These are phyloP conservation scores for Calycopis cecrops DNA, from an alignment of 1,140 invertebrate species.

Conservation along the genomic window DNA sequence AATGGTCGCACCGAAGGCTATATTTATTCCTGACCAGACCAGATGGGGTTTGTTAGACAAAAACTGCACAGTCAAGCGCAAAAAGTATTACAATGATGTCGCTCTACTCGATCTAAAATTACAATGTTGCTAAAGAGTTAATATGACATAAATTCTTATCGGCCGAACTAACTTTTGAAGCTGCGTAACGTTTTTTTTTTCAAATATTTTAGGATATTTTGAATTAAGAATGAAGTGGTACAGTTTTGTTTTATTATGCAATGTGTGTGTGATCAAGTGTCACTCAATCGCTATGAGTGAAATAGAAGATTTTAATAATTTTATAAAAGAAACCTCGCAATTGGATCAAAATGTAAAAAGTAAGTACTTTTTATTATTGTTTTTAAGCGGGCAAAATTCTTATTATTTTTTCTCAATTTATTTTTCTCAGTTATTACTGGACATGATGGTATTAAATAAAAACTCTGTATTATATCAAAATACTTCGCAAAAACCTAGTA, in stretches of 20 bases:
- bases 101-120: conserved; percentile 14
- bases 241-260: conserved; percentile 37
- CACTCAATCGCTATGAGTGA: conserved; percentile 49
- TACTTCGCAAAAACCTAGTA: too few relatives aligned
- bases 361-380: conserved; percentile 29
- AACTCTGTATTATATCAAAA: too few relatives aligned
- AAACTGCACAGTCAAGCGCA: conserved; percentile 39
- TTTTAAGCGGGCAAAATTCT: too few relatives aligned
- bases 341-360: conserved; percentile 61
- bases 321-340: conserved; percentile 51
- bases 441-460: too few relatives aligned
- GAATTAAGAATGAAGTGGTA: conserved; percentile 42
- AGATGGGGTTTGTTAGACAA: conserved; percentile 63
- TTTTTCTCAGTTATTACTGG: too few relatives aligned
- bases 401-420: too few relatives aligned
- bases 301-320: conserved; percentile 61
- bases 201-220: conserved; percentile 5
- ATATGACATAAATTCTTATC: conserved; percentile 42
- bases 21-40: conserved; percentile 62
- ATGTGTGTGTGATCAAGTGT: conserved; percentile 48
- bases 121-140: conserved; percentile 34
- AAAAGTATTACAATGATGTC: conserved; percentile 24
- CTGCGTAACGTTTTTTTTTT: conserved; percentile 7
- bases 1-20: conserved; percentile 71
- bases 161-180: too few relatives aligned